Conservation (phyloP, 2,797 vertebrate species). For the Malurus splendens region DNA sequence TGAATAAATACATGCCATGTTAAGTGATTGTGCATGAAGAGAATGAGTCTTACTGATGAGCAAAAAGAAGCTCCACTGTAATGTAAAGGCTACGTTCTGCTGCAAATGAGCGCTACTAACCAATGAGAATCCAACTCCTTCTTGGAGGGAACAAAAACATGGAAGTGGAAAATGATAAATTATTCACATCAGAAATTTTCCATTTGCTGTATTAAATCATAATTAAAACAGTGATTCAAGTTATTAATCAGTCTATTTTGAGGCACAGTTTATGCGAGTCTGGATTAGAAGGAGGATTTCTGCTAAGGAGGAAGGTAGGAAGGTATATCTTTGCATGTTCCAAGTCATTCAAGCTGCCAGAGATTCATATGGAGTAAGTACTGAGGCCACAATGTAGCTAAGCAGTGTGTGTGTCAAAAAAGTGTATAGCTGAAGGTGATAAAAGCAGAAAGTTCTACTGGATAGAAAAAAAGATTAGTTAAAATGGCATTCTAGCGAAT, state of each 20-base stretch:
- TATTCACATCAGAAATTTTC: not conserved
- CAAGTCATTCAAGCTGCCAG: not conserved
- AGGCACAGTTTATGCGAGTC: not conserved
- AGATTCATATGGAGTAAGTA: not conserved
- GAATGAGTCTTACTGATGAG: not conserved
- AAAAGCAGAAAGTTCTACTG: not conserved
- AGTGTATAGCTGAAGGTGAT: not conserved
- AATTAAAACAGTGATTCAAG: not conserved
- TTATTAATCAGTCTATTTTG: not conserved
- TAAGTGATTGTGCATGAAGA: not conserved
- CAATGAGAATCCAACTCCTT: not conserved
- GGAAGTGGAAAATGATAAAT: not conserved
- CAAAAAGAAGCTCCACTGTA: not conserved
- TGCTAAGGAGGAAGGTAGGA: not conserved
- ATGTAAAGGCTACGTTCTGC: not conserved
- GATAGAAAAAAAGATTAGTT: not conserved
- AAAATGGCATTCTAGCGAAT: not conserved
- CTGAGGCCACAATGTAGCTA: not conserved
- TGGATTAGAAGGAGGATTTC: not conserved
- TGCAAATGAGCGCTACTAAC: not conserved
- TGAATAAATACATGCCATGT: not conserved
- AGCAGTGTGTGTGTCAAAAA: not conserved
- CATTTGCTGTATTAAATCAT: not conserved
- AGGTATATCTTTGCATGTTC: not conserved
- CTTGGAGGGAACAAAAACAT: not conserved